Base-by-base conservation (phyloP, 2,888 invertebrate species). In the Barypeithes pellucidus region DNA sequence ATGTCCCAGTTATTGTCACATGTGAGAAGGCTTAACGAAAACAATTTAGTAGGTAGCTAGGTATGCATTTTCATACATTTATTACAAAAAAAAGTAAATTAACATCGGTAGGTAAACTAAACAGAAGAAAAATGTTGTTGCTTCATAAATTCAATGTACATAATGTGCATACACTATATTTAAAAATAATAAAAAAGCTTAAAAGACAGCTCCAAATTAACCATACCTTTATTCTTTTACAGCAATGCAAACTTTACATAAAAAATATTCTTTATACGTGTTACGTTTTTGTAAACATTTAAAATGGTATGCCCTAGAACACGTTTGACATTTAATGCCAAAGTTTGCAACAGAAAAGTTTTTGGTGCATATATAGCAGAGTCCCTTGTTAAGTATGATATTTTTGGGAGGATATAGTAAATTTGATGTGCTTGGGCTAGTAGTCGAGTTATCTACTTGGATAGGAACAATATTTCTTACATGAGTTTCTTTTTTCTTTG, bases 271-370 rank as follows among this genome's bases (percentile, higher is more conserved):
- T 36, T 36, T 36, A 9, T 36, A 36, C 36, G 36, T 36, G 8
- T 36, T 12, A 36, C 9, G 9, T 3, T 36, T 36, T 36, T 36
- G 36, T 36, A 36, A 36, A 36, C 12, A 36, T 36, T 36, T 36
- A 9, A 7, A 36, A 36, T 36, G 36, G 36, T 36, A 36, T 8
- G 45, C 20, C 20, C 20, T 16, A 18, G 45, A 9, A 20, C 45
- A 47, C 2, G 18, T 47, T 20, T 47, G 18, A 8, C 45, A 47
- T 47, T 47, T 16, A 18, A 47, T 47, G 18, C 45, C 45, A 47
- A 18, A 47, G 18, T 47, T 16, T 18, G 8, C 2, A 47, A 47
- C 20, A 18, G 20, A 47, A 47, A 47, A 9, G 8, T 18, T 47
- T 18, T 2, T 47, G 8, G 20, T 47, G 12, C 45, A 47, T 20